phyloP scores from a whole-genome alignment of 35 echinoderm and acorn worm species.

The Chiridota heheva region DNA sequence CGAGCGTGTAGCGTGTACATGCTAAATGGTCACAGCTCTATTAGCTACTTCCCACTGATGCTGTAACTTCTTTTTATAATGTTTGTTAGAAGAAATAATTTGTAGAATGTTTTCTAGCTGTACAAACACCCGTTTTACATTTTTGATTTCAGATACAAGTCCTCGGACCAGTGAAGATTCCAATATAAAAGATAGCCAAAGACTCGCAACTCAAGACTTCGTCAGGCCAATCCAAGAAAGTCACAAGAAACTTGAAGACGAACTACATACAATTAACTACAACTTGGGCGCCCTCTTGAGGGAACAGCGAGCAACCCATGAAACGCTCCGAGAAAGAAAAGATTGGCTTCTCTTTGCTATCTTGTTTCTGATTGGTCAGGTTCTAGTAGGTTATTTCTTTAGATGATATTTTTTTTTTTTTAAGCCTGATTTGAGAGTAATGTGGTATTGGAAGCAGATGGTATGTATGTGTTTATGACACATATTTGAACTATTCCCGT shows the following conservation, averaged over 20 bases:
- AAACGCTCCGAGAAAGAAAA: conserved; percentile 25
- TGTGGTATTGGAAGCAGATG: too few relatives aligned
- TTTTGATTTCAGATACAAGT: conserved; percentile 26
- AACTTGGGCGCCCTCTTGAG: conserved; percentile 67
- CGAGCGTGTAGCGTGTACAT: background rate
- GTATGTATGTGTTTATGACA: too few relatives aligned
- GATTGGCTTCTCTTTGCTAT: conserved; percentile 68
- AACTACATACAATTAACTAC: conserved; percentile 76
- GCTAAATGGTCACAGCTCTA: background rate
- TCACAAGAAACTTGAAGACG: conserved; percentile 56
- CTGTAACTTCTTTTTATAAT: background rate
- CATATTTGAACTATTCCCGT: too few relatives aligned
- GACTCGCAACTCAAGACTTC: conserved; percentile 6
- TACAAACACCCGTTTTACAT: background rate
- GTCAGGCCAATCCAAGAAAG: conserved; percentile 53
- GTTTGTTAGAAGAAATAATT: background rate
- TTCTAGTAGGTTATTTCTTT: conserved; percentile 66
- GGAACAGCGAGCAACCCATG: conserved; percentile 41
- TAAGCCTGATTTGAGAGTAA: too few relatives aligned
- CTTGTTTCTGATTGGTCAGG: conserved; percentile 64
- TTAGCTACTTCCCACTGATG: background rate
- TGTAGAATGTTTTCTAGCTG: background rate
- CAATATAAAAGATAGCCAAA: background rate
- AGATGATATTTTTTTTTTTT: too few relatives aligned
- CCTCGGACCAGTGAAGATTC: conserved; percentile 29